These are phyloP conservation scores for Onychostoma macrolepis DNA, from an alignment of 2,113 vertebrate genomes.

Conservation along the genomic window DNA sequence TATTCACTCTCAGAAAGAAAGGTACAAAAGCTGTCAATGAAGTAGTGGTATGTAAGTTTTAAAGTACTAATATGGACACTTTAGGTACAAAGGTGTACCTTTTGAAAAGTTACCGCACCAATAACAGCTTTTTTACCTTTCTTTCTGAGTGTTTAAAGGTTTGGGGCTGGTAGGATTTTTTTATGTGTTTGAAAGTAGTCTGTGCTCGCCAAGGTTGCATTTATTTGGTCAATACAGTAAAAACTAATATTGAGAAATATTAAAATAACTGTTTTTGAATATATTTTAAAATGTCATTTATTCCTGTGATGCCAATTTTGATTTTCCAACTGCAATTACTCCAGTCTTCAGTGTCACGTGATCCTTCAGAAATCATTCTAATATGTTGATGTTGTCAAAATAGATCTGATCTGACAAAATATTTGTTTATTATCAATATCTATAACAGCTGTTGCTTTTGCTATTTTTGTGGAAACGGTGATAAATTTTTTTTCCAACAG, in stretches of 20 bases:
- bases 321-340: background rate
- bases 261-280: background rate
- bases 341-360: background rate
- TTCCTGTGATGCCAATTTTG: background rate
- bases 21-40: too few relatives aligned
- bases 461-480: background rate
- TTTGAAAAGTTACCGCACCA: background rate
- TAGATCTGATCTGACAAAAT: background rate
- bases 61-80: background rate
- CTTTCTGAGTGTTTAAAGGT: background rate
- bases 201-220: background rate
- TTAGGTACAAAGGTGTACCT: too few relatives aligned
- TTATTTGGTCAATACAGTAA: background rate
- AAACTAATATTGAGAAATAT: background rate
- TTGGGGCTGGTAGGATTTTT: background rate
- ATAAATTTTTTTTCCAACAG: background rate
- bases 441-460: background rate
- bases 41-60: background rate
- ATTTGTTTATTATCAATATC: background rate
- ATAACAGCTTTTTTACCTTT: background rate
- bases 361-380: background rate
- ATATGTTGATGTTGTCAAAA: background rate
- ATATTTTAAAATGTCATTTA: background rate
- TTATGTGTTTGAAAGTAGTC: background rate
- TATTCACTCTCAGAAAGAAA: background rate